Evolutionary conservation across 1,140 invertebrate genomes (phyloP), one percentile per base, ranked within the genome.

Genomic region (Ephestia elutella): DNA sequence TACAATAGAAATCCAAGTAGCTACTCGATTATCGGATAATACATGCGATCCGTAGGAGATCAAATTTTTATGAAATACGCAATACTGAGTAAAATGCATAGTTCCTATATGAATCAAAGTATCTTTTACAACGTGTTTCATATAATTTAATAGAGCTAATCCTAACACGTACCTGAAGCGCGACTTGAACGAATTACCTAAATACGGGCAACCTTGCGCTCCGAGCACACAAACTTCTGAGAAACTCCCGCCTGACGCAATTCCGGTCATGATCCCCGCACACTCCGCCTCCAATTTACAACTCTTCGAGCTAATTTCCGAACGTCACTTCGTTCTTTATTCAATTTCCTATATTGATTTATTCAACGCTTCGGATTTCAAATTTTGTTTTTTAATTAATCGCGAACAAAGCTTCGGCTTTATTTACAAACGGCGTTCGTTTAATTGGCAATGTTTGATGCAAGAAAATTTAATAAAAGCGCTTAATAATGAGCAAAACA

Each of bases 251-350:
- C 59, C 70, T 86, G 79, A 86, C 85, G 79, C 79, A 85, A 84
- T 87, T 86, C 85, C 85, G 82, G 85, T 73, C 81, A 75, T 83
- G 82, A 83, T 85, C 84, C 73, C 32, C n/a, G n/a, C n/a, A 11
- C 32, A 76, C 66, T 77, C 71, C 68, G 67, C 62, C 78, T 68
- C 72, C 69, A 82, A 85, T 80, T 80, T 76, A 75, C 75, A 84
- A 80, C 85, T 84, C 79, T 79, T 86, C 68, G 70, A 82, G 80
- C 73, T 86, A 86, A 87, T 87, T 87, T 87, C 85, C 85, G 82
- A 85, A 78, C 81, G 80, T 74, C 83, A 86, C 83, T 85, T 85
- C 82, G 83, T 84, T 86, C 82, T 87, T 86, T 87, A 87, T 87
- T 86, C 80, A 86, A 87, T 87, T 86, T 87, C 85, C 85, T 82